Evolutionary conservation across 2,888 invertebrate genomes (phyloP).

Genomic region (Coenonympha arcania): DNA sequence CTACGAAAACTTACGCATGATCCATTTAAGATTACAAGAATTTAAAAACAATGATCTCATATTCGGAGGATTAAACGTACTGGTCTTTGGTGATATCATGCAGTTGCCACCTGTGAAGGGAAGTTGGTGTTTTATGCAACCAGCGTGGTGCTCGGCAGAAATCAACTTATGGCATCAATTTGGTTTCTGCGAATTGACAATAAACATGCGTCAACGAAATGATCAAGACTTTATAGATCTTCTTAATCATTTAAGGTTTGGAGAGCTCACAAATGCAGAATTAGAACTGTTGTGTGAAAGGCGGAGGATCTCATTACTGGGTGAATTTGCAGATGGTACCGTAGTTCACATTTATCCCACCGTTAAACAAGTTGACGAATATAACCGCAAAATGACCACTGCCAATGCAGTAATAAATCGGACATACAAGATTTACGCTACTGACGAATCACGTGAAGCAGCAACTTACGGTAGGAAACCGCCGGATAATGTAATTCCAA

Average conservation of each 20-base stretch:
- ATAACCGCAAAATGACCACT: constrained; percentile 16
- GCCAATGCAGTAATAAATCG: constrained; percentile 10
- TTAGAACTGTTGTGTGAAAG: constrained; percentile 21
- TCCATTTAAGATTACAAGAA: constrained; percentile 29
- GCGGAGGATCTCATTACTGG: constrained; percentile 22
- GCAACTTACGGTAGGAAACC: constrained; percentile 30
- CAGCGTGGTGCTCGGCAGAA: constrained; percentile 26
- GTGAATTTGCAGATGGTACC: constrained; percentile 30
- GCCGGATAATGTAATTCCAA: constrained; percentile 23
- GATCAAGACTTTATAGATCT: constrained; percentile 33
- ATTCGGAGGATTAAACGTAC: constrained; percentile 27
- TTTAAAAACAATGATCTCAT: constrained; percentile 26
- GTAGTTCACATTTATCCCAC: constrained; percentile 33
- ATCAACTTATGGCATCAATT: constrained; percentile 33
- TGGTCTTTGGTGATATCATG: constrained; percentile 33
- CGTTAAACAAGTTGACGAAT: constrained; percentile 25
- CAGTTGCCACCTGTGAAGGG: constrained; percentile 36
- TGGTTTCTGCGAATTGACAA: constrained; percentile 34
- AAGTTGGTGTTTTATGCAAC: constrained; percentile 29
- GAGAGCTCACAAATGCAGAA: constrained; percentile 26
- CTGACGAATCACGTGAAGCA: constrained; percentile 32
- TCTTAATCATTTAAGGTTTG: constrained; percentile 32
- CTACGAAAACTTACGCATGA: constrained; percentile 32
- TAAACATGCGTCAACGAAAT: constrained; percentile 38
- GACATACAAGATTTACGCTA: constrained; percentile 24